Conservation (phyloP, 1,140 invertebrate species). For the Drosophila repletoides region DNA sequence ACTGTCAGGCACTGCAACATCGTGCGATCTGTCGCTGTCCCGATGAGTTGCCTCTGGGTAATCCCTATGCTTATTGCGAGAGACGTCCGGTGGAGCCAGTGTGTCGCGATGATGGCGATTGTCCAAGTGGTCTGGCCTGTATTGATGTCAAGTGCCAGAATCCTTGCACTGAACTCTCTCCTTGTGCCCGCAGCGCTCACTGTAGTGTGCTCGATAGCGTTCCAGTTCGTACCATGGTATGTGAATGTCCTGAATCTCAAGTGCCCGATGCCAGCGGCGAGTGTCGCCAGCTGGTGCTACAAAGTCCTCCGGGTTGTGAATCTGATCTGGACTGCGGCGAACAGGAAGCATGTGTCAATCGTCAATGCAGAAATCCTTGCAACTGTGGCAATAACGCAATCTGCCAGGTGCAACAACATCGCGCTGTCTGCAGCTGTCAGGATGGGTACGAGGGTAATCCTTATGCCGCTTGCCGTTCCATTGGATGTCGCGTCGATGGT, state of each 20-base stretch:
- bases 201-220: constrained; percentile 91
- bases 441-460: constrained; percentile 93
- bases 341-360: constrained; percentile 91
- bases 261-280: constrained; percentile 89
- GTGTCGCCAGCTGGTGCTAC: constrained; percentile 88
- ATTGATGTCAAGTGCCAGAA: constrained; percentile 90
- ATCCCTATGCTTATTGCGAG: constrained; percentile 90
- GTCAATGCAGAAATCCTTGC: constrained; percentile 93
- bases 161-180: constrained; percentile 88
- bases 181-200: constrained; percentile 87
- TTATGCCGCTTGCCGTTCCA: constrained; percentile 88
- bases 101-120: constrained; percentile 90
- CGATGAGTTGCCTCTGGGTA: constrained; percentile 88
- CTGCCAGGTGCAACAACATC: constrained; percentile 91
- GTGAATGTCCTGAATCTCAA: constrained; percentile 92
- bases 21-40: constrained; percentile 90
- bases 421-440: constrained; percentile 92
- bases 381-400: constrained; percentile 93
- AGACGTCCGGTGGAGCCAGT: constrained; percentile 84
- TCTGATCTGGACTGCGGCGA: constrained; percentile 90
- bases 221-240: constrained; percentile 92
- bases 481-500: constrained; percentile 90
- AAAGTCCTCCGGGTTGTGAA: constrained; percentile 88
- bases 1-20: constrained; percentile 91
- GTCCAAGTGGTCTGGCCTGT: constrained; percentile 90